phyloP scores from a whole-genome alignment of 2,888 invertebrate genomes.

The Amitus sp. region DNA sequence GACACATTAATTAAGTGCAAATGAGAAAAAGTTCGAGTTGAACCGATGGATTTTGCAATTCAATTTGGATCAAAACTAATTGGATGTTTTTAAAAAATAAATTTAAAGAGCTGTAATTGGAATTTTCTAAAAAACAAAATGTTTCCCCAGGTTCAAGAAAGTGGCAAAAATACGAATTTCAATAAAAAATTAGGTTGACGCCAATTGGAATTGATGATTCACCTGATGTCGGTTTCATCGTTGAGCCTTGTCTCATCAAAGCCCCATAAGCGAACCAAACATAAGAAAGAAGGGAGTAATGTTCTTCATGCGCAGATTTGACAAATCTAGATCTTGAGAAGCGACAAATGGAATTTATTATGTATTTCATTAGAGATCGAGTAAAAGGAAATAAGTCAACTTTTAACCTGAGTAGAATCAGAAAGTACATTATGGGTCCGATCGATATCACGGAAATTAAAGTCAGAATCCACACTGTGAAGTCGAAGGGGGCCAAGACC shows the following conservation, averaged over 20 bases:
- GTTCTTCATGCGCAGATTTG: constrained; percentile 68
- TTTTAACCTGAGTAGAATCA: constrained; percentile 71
- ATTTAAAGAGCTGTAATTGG: no score
- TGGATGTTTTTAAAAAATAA: no score
- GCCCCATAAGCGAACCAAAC: constrained; percentile 91
- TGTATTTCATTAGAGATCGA: not conserved
- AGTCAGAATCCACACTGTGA: constrained; percentile 70
- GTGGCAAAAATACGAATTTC: not conserved
- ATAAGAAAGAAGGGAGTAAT: constrained; percentile 75
- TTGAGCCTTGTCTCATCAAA: constrained; percentile 87
- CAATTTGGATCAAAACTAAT: no score
- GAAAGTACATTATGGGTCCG: constrained; percentile 80
- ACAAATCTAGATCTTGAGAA: constrained; percentile 57
- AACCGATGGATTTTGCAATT: no score
- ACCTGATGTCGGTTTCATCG: constrained; percentile 84
- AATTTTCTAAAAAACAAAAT: no score
- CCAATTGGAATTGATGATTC: constrained; percentile 29
- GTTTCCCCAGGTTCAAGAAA: not conserved
- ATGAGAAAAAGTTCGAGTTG: no score
- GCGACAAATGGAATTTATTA: not conserved
- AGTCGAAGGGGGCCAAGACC: constrained; percentile 82
- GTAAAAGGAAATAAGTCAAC: not conserved
- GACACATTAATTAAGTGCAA: no score
- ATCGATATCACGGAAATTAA: constrained; percentile 62
- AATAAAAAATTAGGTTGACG: not conserved